Conservation (phyloP, 2,888 invertebrate genomes). For the Agrochola litura region DNA sequence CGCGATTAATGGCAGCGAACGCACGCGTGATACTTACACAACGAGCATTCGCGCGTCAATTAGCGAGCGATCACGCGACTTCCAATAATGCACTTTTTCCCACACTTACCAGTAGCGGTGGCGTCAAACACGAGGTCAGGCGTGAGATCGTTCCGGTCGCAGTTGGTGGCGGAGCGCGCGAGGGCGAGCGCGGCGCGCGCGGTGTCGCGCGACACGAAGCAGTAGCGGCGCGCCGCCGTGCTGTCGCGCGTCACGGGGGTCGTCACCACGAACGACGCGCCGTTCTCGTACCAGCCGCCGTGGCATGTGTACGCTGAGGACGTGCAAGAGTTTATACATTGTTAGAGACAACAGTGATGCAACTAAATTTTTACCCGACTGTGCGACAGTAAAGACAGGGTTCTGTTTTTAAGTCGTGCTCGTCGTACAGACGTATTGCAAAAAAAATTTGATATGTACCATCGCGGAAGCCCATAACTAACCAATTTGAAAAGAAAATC, state of each 20-base stretch:
- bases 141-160: slow-evolving; percentile 89
- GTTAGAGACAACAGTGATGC: background rate
- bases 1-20: background rate
- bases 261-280: slow-evolving; percentile 96
- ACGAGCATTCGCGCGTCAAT: background rate
- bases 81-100: background rate
- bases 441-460: too few relatives aligned
- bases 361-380: background rate
- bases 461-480: too few relatives aligned
- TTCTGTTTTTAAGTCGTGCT: too few relatives aligned
- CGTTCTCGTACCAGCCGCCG: slow-evolving; percentile 97
- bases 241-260: slow-evolving; percentile 93
- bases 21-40: background rate
- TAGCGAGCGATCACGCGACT: background rate
- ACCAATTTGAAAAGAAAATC: too few relatives aligned
- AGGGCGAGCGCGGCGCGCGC: slow-evolving; percentile 90
- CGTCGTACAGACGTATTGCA: too few relatives aligned
- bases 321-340: background rate
- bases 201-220: slow-evolving; percentile 94
- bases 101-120: slow-evolving; percentile 91
- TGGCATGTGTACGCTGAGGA: slow-evolving; percentile 96
- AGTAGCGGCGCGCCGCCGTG: slow-evolving; percentile 93
- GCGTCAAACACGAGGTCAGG: slow-evolving; percentile 92
- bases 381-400: too few relatives aligned
- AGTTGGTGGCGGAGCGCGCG: slow-evolving; percentile 92